A percentile compares a stretch with the other conserved stretches of the same genome.
phyloP scores from a whole-genome alignment of 1,140 invertebrate species.

The Homalodisca vitripennis region DNA sequence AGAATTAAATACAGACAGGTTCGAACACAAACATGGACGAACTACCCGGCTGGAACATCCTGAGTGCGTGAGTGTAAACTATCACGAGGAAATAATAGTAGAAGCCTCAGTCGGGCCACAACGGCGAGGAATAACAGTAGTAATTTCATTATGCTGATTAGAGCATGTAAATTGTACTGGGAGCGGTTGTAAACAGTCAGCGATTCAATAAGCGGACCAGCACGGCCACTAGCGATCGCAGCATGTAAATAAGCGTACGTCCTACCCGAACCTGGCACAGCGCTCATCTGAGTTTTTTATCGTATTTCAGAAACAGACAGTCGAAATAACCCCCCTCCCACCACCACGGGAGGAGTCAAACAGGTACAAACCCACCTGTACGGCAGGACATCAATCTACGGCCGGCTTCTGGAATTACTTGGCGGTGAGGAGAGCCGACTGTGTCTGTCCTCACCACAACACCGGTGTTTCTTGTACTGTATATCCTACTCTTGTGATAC shows the following conservation, averaged over 20 bases:
- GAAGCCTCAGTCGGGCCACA: not conserved
- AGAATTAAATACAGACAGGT: not conserved
- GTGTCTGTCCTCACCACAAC: not conserved
- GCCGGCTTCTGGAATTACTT: constrained; percentile 24
- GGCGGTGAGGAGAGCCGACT: constrained; percentile 3
- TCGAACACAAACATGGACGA: not conserved
- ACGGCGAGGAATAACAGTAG: not conserved
- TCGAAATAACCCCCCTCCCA: constrained; percentile 10
- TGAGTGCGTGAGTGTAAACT: not conserved
- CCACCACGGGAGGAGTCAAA: not conserved
- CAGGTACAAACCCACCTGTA: constrained; percentile 24
- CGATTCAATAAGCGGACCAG: constrained; percentile 3
- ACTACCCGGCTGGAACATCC: not conserved
- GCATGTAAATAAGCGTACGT: constrained; percentile 17
- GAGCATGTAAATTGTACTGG: not conserved
- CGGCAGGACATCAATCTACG: constrained; percentile 19
- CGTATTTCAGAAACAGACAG: constrained; percentile 25
- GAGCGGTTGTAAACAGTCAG: constrained; percentile 1
- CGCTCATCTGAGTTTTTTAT: constrained; percentile 15
- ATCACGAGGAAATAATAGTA: not conserved
- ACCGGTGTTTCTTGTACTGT: too few species aligned
- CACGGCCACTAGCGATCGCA: not conserved
- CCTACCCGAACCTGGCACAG: too few species aligned
- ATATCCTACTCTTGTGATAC: too few species aligned
- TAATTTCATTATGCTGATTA: constrained; percentile 26